Evolutionary conservation across 2,113 vertebrate genomes (phyloP), one percentile per base, ranked within the genome.

Genomic region (Sapayoa aenigma): DNA sequence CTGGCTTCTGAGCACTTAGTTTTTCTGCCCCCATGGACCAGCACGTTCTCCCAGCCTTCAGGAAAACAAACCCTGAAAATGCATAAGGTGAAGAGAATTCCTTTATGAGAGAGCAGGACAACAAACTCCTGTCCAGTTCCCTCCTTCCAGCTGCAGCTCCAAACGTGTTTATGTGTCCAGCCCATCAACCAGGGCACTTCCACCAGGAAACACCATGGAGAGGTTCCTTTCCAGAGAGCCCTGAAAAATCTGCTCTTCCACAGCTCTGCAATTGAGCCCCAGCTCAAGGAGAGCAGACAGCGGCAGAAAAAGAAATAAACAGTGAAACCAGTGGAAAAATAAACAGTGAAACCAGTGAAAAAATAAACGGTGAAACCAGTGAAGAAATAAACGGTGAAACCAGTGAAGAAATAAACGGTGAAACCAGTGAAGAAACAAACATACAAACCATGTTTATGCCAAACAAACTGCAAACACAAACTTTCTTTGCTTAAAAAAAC

Each of bases 201-300:
- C 6, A 3, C 30, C 17, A 10, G 52, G 6, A 11, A 21, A 24
- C 24, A 2, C 4, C 20, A 1, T 0, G 9, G 46, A 14, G 44
- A 49, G 59, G 5, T 33, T 17, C 69, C 39, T 42, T 30, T 17
- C 35, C 63, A 7, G 63, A 13, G 49, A 30, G 31, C 76, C 44
- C 19, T 3, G 25, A 47, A 18, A 46, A 9, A 55, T 7, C 8
- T 22, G 63, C n/a, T 47, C 49, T 12, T 12, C 1, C 39, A 37
- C 73, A 6, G 55, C 73, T 47, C 33, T 37, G 49, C 67, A 4
- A 42, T 31, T 11, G 13, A 53, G 72, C 49, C 72, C 16, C 46
- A 47, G 76, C 59, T 8, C 33, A 31, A n/a, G 44, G 71, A 66
- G 47, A 56, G 56, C 63, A 44, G 44, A 24, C 12, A 69, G 68